Evolutionary conservation across 1,140 invertebrate species (phyloP).

Genomic region (Pseudoatta argentina): DNA sequence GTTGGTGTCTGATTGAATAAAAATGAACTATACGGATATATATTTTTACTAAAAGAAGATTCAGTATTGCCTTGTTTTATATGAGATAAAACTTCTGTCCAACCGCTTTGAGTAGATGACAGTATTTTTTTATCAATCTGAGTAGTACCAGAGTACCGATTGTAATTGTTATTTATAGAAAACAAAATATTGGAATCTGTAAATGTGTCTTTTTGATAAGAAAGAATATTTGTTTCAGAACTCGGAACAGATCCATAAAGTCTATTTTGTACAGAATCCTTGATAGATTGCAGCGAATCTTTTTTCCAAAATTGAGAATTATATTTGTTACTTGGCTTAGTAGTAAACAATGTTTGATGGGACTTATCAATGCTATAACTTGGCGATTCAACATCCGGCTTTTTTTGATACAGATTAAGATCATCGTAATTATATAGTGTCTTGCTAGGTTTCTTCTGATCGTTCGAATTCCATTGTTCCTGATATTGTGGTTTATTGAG

Average conservation of each 20-base stretch:
- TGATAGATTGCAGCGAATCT: neutral
- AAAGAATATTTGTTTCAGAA: slow-evolving; percentile 7
- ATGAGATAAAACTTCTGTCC: neutral
- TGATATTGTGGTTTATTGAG: slow-evolving; percentile 37
- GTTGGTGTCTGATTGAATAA: slow-evolving; percentile 10
- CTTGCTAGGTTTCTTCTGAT: neutral
- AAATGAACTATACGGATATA: neutral
- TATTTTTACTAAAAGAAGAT: neutral
- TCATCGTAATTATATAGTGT: neutral
- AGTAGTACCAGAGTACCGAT: slow-evolving; percentile 5
- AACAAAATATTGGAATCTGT: neutral
- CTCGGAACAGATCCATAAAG: slow-evolving; percentile 29
- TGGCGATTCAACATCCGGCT: neutral
- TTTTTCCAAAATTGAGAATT: slow-evolving; percentile 28
- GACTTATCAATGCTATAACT: slow-evolving; percentile 10
- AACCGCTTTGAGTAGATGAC: slow-evolving; percentile 4
- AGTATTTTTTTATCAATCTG: slow-evolving; percentile 14
- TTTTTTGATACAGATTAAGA: neutral
- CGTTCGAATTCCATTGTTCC: slow-evolving; percentile 21
- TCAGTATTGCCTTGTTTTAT: neutral
- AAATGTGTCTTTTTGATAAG: slow-evolving; percentile 2
- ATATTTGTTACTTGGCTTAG: slow-evolving; percentile 29
- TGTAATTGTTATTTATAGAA: neutral
- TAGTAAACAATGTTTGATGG: slow-evolving; percentile 6
- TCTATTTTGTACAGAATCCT: neutral